phyloP scores from a whole-genome alignment of 2,888 invertebrate genomes.

The Drosophila limbata region DNA sequence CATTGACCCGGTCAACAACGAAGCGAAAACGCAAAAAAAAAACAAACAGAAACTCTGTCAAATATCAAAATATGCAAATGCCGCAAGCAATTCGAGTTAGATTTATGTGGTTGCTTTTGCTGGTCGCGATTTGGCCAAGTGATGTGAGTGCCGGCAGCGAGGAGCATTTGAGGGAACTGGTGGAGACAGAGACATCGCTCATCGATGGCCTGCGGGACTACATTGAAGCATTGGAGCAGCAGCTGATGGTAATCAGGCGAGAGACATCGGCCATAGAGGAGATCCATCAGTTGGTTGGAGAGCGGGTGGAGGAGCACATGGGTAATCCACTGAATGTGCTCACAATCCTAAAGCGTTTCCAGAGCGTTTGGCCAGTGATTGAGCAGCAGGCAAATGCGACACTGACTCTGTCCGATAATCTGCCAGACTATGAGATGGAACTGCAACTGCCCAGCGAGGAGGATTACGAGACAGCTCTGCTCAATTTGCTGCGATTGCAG shows the following conservation, averaged over 20 bases:
- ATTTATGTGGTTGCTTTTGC: constrained; percentile 44
- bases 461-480: constrained; percentile 75
- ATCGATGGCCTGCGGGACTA: constrained; percentile 74
- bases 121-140: constrained; percentile 28
- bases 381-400: constrained; percentile 86
- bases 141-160: constrained; percentile 25
- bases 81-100: constrained; percentile 15
- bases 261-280: constrained; percentile 64
- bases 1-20: constrained; percentile 57
- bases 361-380: constrained; percentile 91
- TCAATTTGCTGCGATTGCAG: constrained; percentile 86
- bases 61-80: constrained; percentile 66
- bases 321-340: constrained; percentile 97
- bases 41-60: constrained; percentile 10
- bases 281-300: constrained; percentile 66
- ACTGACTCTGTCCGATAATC: constrained; percentile 28
- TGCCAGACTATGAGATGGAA: constrained; percentile 20
- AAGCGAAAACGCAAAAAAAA: constrained; percentile 16
- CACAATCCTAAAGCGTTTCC: constrained; percentile 94
- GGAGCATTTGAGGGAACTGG: constrained; percentile 59
- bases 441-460: constrained; percentile 73
- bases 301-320: constrained; percentile 83
- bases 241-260: constrained; percentile 66
- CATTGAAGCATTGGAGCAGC: constrained; percentile 64
- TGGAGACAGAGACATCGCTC: constrained; percentile 73